Base-by-base conservation (phyloP, 2,797 vertebrate species). In the Poecilia picta region DNA sequence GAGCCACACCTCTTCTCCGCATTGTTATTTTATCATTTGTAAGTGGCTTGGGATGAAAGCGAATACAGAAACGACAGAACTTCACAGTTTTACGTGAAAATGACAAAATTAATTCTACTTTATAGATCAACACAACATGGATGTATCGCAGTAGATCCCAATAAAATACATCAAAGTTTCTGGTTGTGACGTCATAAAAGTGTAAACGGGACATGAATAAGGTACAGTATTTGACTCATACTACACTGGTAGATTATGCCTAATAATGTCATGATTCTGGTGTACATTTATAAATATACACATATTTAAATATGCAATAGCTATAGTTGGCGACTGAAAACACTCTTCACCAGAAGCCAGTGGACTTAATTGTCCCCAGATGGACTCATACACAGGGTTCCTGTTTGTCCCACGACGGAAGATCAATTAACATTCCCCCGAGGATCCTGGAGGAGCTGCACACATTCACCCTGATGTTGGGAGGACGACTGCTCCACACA, bases 391-490 rank as follows among this genome's bases (percentile, higher is more conserved):
- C 91, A 93, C 87, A 89, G 86, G 84, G 86, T 85, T 92, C 85
- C 87, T 93, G 89, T 94, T 94, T 90, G 86, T 87, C 84, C 83
- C 47, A 72, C 81, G 88, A 93, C 94, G 94, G 90, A 92, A 88
- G 91, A 90, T 89, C 86, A 91, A 90, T 93, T 92, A 93, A 93
- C 88, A 94, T 93, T 94, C 89, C 87, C 87, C 82, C n/a, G 84
- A 33, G 81, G 87, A 89, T 83, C 83, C 15, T 88, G 91, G 89
- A 88, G 85, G 88, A 84, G 87, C 88, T 91, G 62, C 62, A 68
- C 64, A 68, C 83, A 82, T 87, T 88, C 88, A 87, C 80, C 77
- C 85, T 89, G 87, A 88, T 92, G 89, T 83, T 88, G 75, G 92
- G 91, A 92, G 95, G 94, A 89, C 78, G 77, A 73, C 85, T 89